These are phyloP conservation scores for Acinonyx jubatus DNA, from an alignment of 2,113 vertebrate genomes.

Conservation along the genomic window DNA sequence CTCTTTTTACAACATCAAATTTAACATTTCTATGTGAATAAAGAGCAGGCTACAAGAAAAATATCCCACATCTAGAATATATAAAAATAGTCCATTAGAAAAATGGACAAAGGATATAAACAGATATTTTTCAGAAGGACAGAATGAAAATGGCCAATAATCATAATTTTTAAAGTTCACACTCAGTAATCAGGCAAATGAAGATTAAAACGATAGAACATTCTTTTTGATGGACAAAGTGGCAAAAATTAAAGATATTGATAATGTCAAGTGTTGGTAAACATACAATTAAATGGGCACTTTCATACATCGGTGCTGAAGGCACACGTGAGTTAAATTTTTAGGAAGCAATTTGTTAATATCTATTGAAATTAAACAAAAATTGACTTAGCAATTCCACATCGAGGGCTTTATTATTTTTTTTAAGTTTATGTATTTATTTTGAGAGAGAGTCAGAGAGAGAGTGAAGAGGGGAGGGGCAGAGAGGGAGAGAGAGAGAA, in stretches of 20 bases:
- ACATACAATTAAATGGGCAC: not conserved
- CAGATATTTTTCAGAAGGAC: not conserved
- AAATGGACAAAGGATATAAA: not conserved
- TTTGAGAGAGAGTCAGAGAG: too few relatives aligned
- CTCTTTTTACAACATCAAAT: not conserved
- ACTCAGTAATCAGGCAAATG: not conserved
- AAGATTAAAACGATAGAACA: not conserved
- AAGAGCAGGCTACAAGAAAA: not conserved
- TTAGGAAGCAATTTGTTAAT: not conserved
- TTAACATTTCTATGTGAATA: not conserved
- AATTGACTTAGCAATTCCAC: not conserved
- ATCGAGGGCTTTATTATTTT: not conserved
- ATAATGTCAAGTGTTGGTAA: not conserved
- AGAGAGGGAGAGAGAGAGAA: too few relatives aligned
- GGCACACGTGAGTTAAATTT: not conserved
- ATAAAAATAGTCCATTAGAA: not conserved
- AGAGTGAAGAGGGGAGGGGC: too few relatives aligned
- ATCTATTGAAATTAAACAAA: not conserved
- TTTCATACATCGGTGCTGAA: not conserved
- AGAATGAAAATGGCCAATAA: slow-evolving; percentile 1
- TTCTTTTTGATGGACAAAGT: not conserved
- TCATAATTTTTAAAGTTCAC: not conserved
- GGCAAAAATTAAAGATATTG: not conserved
- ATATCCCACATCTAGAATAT: not conserved
- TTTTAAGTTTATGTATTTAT: too few relatives aligned